Evolutionary conservation across 2,113 vertebrate species (phyloP), one percentile per base, ranked within the genome.

Genomic region (Microtus oregoni): DNA sequence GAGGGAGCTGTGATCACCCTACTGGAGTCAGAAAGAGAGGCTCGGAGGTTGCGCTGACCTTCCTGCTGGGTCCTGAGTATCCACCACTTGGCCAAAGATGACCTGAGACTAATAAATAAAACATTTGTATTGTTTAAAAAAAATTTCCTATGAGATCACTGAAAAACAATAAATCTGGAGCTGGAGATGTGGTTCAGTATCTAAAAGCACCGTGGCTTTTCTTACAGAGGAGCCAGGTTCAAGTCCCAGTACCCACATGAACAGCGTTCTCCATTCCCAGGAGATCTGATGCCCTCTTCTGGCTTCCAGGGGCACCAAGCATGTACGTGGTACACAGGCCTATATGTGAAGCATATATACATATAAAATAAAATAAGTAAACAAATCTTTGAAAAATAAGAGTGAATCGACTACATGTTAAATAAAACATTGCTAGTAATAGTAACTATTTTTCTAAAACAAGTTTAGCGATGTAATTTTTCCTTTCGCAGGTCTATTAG

Each of bases 361-460:
- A 73, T 38, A 76, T 15, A 44, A 47, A 47, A 76, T 15, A 44
- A 47, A 47, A 47, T 7, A 19, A 58, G 8, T 30, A 77, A 47
- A 77, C 26, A 50, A 47, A 50, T 50, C 24, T 77, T 77, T 77
- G 26, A 47, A 77, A 50, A 47, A 47, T 1, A 77, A 77, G 91
- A 90, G 24, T 68, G 63, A 96, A 68, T 47, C 13, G 4, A 61
- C 63, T 91, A 63, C 3, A 75, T 63, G 7, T 70, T 87, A 94
- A 70, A 68, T 47, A 91, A 92, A 55, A 92, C 6, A 58, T 81
- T 91, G 7, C 19, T 55, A 94, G 67, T 76, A 10, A 75, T 88
- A 92, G 95, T 52, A 82, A 38, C 19, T 82, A 44, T 75, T 75
- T 91, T 97, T 89, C 28, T 17, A 85, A 85, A 73, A 67, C 22